Percentiles rank a stretch among this genome's conserved stretches.
phyloP scores from a whole-genome alignment of 1,140 invertebrate species.

The Drosophila parabipectinata region DNA sequence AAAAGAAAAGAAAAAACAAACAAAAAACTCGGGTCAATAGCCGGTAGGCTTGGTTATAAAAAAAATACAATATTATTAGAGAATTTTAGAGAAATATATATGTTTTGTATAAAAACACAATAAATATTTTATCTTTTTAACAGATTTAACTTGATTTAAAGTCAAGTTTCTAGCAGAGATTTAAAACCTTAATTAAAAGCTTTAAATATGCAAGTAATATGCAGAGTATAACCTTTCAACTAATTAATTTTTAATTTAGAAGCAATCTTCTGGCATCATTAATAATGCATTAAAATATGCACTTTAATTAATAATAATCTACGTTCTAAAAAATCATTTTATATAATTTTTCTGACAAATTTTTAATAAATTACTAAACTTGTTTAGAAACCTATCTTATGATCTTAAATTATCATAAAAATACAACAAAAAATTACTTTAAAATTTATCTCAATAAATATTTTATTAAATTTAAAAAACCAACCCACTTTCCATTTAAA shows the following conservation, averaged over 20 bases:
- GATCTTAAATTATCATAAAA: too few species aligned
- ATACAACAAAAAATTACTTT: too few species aligned
- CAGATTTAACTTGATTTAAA: constrained; percentile 43
- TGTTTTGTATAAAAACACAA: background rate
- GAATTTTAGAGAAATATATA: background rate
- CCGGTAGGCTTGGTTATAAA: constrained; percentile 35
- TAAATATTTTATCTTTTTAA: constrained; percentile 11
- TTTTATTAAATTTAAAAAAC: too few species aligned
- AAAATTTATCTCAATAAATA: background rate
- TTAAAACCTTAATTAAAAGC: constrained; percentile 47
- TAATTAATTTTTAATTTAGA: constrained; percentile 32
- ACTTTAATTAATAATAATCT: too few species aligned
- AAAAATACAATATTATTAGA: background rate
- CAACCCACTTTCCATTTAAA: too few species aligned
- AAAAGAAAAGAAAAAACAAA: background rate
- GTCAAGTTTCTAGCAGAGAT: background rate
- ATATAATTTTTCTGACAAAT: too few species aligned
- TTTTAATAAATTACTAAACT: too few species aligned
- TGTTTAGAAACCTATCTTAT: too few species aligned
- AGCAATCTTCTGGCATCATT: background rate
- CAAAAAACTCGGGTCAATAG: constrained; percentile 34
- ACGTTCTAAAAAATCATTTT: background rate
- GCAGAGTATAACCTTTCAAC: constrained; percentile 3
- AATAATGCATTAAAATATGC: background rate
- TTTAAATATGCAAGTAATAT: constrained; percentile 8